phyloP scores from a whole-genome alignment of 1,140 invertebrate species.

The Zaprionus gabonicus region DNA sequence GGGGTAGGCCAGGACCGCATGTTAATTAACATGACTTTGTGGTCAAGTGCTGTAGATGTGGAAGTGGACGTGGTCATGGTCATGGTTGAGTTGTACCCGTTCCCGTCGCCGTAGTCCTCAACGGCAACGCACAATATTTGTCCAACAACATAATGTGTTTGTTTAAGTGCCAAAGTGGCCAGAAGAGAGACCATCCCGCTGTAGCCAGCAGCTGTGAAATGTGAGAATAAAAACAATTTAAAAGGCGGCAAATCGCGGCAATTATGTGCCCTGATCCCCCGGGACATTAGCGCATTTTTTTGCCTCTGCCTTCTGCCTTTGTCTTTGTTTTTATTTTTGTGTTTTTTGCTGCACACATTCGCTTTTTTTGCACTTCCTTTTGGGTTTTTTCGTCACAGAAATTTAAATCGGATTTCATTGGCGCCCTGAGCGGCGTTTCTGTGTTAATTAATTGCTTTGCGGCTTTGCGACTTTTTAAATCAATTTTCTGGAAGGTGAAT shows the following conservation, averaged over 20 bases:
- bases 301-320: slow-evolving; percentile 13
- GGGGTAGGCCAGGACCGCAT: slow-evolving; percentile 43
- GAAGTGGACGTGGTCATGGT: background rate
- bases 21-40: slow-evolving; percentile 82
- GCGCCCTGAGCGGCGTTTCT: background rate
- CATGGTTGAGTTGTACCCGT: background rate
- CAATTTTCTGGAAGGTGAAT: slow-evolving; percentile 34
- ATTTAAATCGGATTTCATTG: slow-evolving; percentile 52
- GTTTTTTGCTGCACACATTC: slow-evolving; percentile 5
- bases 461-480: slow-evolving; percentile 53
- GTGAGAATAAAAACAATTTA: slow-evolving; percentile 62
- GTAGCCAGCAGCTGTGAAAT: slow-evolving; percentile 22
- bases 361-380: slow-evolving; percentile 11
- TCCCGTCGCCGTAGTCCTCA: slow-evolving; percentile 11
- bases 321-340: slow-evolving; percentile 12
- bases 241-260: slow-evolving; percentile 77
- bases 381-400: slow-evolving; percentile 5
- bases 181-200: slow-evolving; percentile 18
- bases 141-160: slow-evolving; percentile 77
- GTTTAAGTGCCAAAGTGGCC: slow-evolving; percentile 62
- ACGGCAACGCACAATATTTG: slow-evolving; percentile 58
- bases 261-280: slow-evolving; percentile 61
- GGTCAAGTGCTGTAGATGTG: slow-evolving; percentile 54
- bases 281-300: slow-evolving; percentile 44
- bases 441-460: slow-evolving; percentile 57